phyloP scores from a whole-genome alignment of 2,113 vertebrate species.

The Seriola rivoliana region DNA sequence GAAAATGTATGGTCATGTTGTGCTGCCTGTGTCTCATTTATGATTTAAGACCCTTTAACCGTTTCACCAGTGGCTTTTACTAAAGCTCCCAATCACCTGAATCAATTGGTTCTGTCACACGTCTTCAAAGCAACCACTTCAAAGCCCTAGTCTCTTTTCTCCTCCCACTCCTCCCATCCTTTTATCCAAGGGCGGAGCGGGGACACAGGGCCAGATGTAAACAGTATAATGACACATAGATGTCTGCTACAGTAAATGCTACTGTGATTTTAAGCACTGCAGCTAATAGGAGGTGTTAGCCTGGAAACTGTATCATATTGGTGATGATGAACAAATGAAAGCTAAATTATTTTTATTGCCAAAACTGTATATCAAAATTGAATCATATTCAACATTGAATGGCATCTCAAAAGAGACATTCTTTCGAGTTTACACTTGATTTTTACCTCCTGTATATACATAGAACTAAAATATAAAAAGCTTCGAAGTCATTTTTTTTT shows the following conservation, averaged over 20 bases:
- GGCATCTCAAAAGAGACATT: background rate
- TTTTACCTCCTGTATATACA: background rate
- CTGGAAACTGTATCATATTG: background rate
- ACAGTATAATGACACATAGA: slow-evolving; percentile 17
- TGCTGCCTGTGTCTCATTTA: slow-evolving; percentile 34
- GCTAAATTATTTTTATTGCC: background rate
- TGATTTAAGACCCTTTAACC: slow-evolving; percentile 50
- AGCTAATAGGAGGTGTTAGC: background rate
- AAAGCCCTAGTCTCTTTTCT: slow-evolving; percentile 52
- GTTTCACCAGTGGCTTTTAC: slow-evolving; percentile 46
- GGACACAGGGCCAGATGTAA: slow-evolving; percentile 24
- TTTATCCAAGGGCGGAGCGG: slow-evolving; percentile 26
- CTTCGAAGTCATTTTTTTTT: background rate
- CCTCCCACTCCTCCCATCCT: slow-evolving; percentile 77
- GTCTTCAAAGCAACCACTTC: slow-evolving; percentile 63
- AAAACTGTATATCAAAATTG: background rate
- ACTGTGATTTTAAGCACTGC: background rate
- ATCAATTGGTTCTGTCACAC: slow-evolving; percentile 62
- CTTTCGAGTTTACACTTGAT: background rate
- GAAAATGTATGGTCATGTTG: slow-evolving; percentile 44
- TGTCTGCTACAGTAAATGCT: background rate
- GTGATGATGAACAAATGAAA: background rate
- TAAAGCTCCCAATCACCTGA: slow-evolving; percentile 64
- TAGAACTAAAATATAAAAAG: background rate
- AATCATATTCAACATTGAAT: background rate